Percentiles rank a stretch among this genome's conserved stretches.
phyloP scores from a whole-genome alignment of 1,140 invertebrate genomes.

The Drosophila melanica region DNA sequence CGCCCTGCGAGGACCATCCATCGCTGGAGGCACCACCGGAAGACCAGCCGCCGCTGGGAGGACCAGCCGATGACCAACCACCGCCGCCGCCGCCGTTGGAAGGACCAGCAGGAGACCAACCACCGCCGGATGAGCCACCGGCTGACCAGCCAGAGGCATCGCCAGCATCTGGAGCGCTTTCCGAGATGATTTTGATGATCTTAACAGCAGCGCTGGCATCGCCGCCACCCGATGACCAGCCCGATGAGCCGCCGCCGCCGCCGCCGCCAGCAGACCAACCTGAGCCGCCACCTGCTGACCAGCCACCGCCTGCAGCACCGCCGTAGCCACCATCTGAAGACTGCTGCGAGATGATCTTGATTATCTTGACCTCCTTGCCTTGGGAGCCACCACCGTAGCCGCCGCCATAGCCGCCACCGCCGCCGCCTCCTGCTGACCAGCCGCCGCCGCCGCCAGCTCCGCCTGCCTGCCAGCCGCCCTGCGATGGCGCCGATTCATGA shows the following conservation, averaged over 20 bases:
- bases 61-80: slow-evolving; percentile 32
- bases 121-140: slow-evolving; percentile 28
- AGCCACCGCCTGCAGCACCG: slow-evolving; percentile 32
- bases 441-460: slow-evolving; percentile 36
- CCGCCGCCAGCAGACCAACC: slow-evolving; percentile 57
- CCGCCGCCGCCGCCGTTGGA: slow-evolving; percentile 21
- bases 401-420: slow-evolving; percentile 18
- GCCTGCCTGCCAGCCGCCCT: slow-evolving; percentile 33
- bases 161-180: slow-evolving; percentile 45
- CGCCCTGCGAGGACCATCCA: slow-evolving; percentile 32
- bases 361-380: slow-evolving; percentile 63
- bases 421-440: slow-evolving; percentile 20
- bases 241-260: slow-evolving; percentile 43
- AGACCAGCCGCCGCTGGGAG: slow-evolving; percentile 29
- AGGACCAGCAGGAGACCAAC: slow-evolving; percentile 8
- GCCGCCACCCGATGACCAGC: slow-evolving; percentile 56
- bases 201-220: slow-evolving; percentile 60
- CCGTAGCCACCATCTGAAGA: slow-evolving; percentile 49
- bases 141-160: slow-evolving; percentile 51
- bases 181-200: slow-evolving; percentile 71
- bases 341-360: slow-evolving; percentile 67
- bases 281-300: slow-evolving; percentile 38
- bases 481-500: slow-evolving; percentile 51
- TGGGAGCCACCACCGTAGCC: slow-evolving; percentile 41
- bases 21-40: slow-evolving; percentile 6